Evolutionary conservation across 2,888 invertebrate species (phyloP), one percentile per base, ranked within the genome.

Genomic region (Drosophila longiperda): DNA sequence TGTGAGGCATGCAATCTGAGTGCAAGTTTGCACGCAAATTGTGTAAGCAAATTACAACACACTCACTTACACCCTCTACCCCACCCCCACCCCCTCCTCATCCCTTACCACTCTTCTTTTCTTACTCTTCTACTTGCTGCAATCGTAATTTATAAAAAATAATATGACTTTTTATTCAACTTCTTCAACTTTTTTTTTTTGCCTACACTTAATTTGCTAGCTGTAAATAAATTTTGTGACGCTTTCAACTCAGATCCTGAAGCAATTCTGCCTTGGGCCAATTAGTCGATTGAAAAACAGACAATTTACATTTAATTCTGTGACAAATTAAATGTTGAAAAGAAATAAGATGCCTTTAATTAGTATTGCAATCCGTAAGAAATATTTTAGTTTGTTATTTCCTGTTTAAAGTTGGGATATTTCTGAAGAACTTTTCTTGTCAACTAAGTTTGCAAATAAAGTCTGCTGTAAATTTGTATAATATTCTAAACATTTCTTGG

Each of bases 1-100:
- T 42, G 1, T 23, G 20, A 32, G 20, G 12, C 26, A n/a, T 34
- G 36, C 26, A 49, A 69, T 75, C 63, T 40, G 60, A 49, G 48
- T 54, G 29, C 60, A 60, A 54, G 53, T 40, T 20, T 67, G 42
- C 17, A 17, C 38, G 61, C 23, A 70, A 60, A 48, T 53, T 70
- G 61, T 53, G 12, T 59, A 45, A 48, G 36, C 60, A 61, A 49
- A 36, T 57, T 48, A 49, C 53, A 23, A 60, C 29, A 20, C 15
- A 12, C 32, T 26, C 23, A 11, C 11, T 7, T 7, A 26, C 26
- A 29, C 26, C 2, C 7, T 11, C 4, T 6, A 6, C 4, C 17
- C 9, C 17, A 0, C 11, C 4, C 17, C 9, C 17, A 0, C 15
- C 4, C 20, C 20, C 11, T 17, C 1, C 6, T 15, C 15, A 11